These are phyloP conservation scores for Cydia amplana DNA, from an alignment of 1,140 invertebrate genomes.

Conservation along the genomic window DNA sequence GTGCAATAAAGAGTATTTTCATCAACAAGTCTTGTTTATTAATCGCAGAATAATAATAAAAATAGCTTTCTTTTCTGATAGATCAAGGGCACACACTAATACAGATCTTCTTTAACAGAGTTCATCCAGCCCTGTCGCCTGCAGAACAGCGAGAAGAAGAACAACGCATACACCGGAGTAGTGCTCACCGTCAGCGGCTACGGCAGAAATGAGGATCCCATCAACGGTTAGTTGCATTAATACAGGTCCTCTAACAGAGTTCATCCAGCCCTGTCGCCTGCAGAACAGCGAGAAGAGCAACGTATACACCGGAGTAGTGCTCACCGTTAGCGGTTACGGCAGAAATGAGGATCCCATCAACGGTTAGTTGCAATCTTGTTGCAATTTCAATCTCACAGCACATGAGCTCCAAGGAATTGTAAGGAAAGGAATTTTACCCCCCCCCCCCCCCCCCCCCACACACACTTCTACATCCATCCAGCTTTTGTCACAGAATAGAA, in stretches of 20 bases:
- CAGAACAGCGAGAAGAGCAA: slow-evolving; percentile 46
- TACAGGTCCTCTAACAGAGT: too few relatives aligned
- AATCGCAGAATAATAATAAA: too few relatives aligned
- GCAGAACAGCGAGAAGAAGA: slow-evolving; percentile 47
- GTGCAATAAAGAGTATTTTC: too few relatives aligned
- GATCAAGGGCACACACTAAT: neutral
- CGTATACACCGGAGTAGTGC: slow-evolving; percentile 42
- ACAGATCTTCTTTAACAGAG: slow-evolving; percentile 37
- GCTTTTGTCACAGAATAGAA: too few relatives aligned
- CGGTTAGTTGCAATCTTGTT: slow-evolving; percentile 36
- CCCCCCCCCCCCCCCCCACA: too few relatives aligned
- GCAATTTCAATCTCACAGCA: too few relatives aligned
- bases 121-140: slow-evolving; percentile 55
- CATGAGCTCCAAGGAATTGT: too few relatives aligned
- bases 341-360: slow-evolving; percentile 38
- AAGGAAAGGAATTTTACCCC: too few relatives aligned
- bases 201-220: slow-evolving; percentile 44
- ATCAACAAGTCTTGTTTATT: too few relatives aligned
- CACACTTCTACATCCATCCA: too few relatives aligned
- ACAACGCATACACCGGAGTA: slow-evolving; percentile 45
- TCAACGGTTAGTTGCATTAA: slow-evolving; percentile 38
- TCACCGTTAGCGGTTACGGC: slow-evolving; percentile 57
- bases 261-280: slow-evolving; percentile 54
- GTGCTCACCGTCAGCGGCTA: slow-evolving; percentile 52
- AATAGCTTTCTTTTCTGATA: too few relatives aligned